These are phyloP conservation scores for Garra rufa DNA, from an alignment of 2,113 vertebrate genomes.

Conservation along the genomic window DNA sequence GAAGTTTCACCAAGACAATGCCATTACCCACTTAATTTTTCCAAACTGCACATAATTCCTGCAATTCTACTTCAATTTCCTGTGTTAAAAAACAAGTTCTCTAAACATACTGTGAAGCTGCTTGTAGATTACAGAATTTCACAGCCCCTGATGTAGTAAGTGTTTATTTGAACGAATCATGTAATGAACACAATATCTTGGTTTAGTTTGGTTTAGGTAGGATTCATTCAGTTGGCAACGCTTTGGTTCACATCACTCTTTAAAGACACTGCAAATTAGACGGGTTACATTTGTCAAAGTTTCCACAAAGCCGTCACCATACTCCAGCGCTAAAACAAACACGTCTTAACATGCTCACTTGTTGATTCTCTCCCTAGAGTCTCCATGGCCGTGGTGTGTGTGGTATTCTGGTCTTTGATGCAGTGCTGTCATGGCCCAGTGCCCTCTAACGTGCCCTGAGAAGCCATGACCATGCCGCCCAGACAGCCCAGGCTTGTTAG, in stretches of 20 bases:
- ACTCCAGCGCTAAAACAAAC: constrained; percentile 13
- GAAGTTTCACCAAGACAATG: no score
- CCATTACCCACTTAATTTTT: neutral
- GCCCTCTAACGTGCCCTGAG: constrained; percentile 48
- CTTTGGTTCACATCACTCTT: neutral
- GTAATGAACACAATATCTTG: neutral
- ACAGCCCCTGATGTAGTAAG: neutral
- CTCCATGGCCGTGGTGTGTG: neutral
- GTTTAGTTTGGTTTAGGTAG: neutral
- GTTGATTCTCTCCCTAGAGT: constrained; percentile 19
- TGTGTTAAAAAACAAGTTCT: neutral
- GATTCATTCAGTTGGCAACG: neutral
- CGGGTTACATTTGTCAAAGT: neutral
- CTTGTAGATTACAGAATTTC: neutral
- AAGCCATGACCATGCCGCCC: constrained; percentile 23
- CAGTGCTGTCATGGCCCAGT: constrained; percentile 23
- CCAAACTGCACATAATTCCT: neutral
- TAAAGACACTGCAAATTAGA: neutral
- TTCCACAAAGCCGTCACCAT: neutral
- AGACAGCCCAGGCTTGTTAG: constrained; percentile 43
- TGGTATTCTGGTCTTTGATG: constrained; percentile 9
- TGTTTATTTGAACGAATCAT: neutral
- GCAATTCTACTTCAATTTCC: neutral
- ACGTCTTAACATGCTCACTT: neutral
- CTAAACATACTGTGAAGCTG: neutral